Percentiles rank a stretch among this genome's conserved stretches.
phyloP scores from a whole-genome alignment of 2,797 vertebrate genomes.

The Natrix natrix region DNA sequence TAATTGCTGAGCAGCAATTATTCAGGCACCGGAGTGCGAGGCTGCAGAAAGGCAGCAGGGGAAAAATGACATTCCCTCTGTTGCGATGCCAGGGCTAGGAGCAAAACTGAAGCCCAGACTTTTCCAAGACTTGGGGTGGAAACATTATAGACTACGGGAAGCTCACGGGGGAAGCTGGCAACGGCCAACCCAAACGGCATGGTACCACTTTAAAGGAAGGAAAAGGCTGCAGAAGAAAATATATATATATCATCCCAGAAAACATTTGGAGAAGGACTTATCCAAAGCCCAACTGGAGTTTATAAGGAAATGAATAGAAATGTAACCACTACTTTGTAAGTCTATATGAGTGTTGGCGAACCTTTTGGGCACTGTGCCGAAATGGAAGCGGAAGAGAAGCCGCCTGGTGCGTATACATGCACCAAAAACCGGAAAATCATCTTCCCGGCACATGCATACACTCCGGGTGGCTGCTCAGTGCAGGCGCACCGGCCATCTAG shows the following conservation, averaged over 20 bases:
- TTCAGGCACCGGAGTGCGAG: not conserved
- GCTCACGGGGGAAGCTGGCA: not conserved
- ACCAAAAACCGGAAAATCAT: no score
- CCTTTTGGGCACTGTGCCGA: no score
- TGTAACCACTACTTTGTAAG: not conserved
- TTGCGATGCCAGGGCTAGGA: not conserved
- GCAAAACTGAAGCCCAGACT: not conserved
- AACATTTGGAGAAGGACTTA: not conserved
- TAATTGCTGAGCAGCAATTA: not conserved
- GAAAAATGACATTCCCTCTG: not conserved
- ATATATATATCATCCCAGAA: not conserved
- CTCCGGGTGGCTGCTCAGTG: no score
- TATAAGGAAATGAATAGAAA: not conserved
- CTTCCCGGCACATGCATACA: no score
- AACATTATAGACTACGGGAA: not conserved
- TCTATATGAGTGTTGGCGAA: no score
- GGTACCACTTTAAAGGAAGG: not conserved
- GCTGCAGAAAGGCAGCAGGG: not conserved
- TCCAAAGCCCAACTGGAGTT: not conserved
- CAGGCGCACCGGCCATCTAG: no score
- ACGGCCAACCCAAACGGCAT: not conserved
- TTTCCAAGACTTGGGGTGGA: not conserved
- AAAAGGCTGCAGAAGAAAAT: not conserved
- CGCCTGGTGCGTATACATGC: no score
- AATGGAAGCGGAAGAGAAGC: no score